Evolutionary conservation across 64 coral and sea anemone species (phyloP).

Genomic region (Catalaphyllia jardinei): DNA sequence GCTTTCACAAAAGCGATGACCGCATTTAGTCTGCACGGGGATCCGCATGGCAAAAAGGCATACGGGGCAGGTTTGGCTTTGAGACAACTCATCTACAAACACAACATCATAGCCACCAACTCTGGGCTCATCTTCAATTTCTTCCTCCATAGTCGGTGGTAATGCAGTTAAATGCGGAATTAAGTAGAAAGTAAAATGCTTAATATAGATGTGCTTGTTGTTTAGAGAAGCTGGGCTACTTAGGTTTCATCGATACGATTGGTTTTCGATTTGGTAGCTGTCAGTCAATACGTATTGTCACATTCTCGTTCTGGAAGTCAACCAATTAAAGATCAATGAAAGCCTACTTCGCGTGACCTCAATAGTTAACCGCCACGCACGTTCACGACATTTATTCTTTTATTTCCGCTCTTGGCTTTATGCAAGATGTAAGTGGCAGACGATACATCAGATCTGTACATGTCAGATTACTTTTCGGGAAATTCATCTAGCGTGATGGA

Average conservation of each 20-base stretch:
- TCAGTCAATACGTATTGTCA: too few species aligned
- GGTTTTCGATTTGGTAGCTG: not conserved
- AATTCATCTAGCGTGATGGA: not conserved
- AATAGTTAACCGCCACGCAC: too few species aligned
- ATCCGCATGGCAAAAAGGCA: not conserved
- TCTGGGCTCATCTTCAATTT: not conserved
- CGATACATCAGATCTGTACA: too few species aligned
- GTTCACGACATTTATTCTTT: too few species aligned
- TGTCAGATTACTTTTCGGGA: not conserved
- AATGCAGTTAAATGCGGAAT: too few species aligned
- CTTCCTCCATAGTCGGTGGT: too few species aligned
- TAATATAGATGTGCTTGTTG: too few species aligned
- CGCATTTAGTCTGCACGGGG: constrained; percentile 14
- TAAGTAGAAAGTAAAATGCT: too few species aligned
- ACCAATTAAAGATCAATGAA: not conserved
- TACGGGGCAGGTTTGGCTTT: not conserved
- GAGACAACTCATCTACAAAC: not conserved
- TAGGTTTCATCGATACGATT: not conserved
- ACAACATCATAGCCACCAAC: not conserved
- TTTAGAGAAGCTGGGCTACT: not conserved
- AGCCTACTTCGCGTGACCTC: too few species aligned
- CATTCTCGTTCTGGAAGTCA: not conserved
- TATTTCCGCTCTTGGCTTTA: too few species aligned
- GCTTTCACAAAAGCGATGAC: constrained; percentile 23
- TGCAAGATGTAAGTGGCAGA: too few species aligned